phyloP scores from a whole-genome alignment of 2,888 invertebrate species.

The Pandemis corylana region DNA sequence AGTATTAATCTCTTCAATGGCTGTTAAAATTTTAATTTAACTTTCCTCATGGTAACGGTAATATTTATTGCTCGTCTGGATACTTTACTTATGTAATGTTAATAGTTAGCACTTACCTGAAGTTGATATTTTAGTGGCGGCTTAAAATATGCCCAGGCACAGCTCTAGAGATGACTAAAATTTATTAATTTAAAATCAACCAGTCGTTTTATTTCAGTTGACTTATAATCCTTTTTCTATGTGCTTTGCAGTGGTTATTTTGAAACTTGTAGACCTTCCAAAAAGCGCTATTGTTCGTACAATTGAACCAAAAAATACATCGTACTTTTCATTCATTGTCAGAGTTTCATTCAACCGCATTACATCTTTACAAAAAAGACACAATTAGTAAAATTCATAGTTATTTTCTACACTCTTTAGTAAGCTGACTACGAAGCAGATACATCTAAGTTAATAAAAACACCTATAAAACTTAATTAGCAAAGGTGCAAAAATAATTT shows the following conservation, averaged over 20 bases:
- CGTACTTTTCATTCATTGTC: too few species aligned
- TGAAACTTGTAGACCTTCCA: too few species aligned
- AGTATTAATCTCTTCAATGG: conserved; percentile 1
- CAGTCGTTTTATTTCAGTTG: not conserved
- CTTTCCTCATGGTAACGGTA: not conserved
- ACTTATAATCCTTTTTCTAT: not conserved
- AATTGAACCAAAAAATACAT: too few species aligned
- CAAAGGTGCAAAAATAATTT: conserved; percentile 3
- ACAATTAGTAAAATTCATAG: not conserved
- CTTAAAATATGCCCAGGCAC: not conserved
- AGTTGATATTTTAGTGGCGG: not conserved
- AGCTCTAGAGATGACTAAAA: not conserved
- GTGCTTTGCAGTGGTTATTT: not conserved
- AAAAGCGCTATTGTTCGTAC: too few species aligned
- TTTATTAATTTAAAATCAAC: not conserved
- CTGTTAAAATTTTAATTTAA: conserved; percentile 7
- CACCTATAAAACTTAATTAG: conserved; percentile 9
- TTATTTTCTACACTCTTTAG: not conserved
- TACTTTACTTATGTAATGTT: not conserved
- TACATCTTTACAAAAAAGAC: not conserved
- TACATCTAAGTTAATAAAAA: not conserved
- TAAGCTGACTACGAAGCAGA: not conserved
- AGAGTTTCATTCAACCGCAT: not conserved
- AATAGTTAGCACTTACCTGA: not conserved
- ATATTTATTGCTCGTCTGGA: not conserved